Base-by-base conservation (phyloP, 2,113 vertebrate species). In the Apodemus speciosus region DNA sequence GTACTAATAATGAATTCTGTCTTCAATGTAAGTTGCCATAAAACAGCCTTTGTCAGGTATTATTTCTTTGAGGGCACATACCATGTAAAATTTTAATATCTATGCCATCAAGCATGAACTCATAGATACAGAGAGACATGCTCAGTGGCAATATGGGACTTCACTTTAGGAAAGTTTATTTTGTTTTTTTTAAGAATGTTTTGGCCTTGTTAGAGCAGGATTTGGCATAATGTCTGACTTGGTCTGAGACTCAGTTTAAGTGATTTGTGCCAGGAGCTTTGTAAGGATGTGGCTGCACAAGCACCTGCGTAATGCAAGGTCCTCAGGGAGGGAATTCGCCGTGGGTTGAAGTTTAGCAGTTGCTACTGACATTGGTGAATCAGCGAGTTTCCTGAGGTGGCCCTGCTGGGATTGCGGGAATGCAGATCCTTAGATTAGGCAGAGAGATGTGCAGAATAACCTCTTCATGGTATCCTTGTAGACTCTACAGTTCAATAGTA, bases 1-100 rank as follows among this genome's bases (percentile, higher is more conserved):
- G 46, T 85, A 87, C 30, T 88, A 92, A 51, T 81, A 38, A 69
- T 16, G 7, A 73, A 68, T 85, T 64, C 4, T 83, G 2, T 38
- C 73, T 95, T 85, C 7, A 62, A 62, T 73, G 58, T 84, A 85
- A 85, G 68, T 96, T 89, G 8, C 35, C 53, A 51, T 88, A 64
- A 84, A 77, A 56, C 43, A 64, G 6, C 18, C 58, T 56, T 58
- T n/a, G 68, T 53, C 49, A 79, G 14, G 6, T 69, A 40, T 73
- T 66, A 40, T 10, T 91, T 91, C 27, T 89, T 68, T 27, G n/a
- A 86, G 66, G 60, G 58, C 35, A 73, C 71, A 58, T 35, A 51
- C 53, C 15, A 11, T 77, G 25, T 46, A 32, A 35, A 58, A 83
- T 92, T 77, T 77, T 20, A 15, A 58, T 91, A 14, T 85, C 75